A percentile compares a stretch with the other conserved stretches of the same genome.
These are phyloP conservation scores for Chelonus insularis DNA, from an alignment of 1,140 invertebrate genomes.

Conservation along the genomic window DNA sequence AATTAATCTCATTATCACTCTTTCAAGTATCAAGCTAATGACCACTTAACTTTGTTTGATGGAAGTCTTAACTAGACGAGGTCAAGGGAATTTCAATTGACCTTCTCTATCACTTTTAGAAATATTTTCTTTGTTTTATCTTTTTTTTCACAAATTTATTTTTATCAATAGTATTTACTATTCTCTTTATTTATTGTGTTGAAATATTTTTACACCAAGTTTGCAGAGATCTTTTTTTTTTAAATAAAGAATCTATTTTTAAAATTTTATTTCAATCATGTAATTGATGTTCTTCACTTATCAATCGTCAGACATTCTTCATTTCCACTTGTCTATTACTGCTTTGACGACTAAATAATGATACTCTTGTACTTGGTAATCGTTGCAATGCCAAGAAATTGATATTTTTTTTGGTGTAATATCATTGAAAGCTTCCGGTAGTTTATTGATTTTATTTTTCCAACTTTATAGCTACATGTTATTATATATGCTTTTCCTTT, in stretches of 20 bases:
- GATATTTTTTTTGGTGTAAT: neutral
- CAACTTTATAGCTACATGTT: too few species aligned
- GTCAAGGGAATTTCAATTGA: constrained; percentile 25
- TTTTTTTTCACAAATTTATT: too few species aligned
- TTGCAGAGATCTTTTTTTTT: too few species aligned
- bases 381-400: neutral
- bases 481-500: too few species aligned
- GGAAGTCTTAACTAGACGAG: constrained; percentile 9
- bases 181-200: too few species aligned
- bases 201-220: too few species aligned
- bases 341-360: neutral
- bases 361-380: neutral
- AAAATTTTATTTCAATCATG: too few species aligned
- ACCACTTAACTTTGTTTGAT: constrained; percentile 24
- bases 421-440: neutral
- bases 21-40: constrained; percentile 15
- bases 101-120: neutral
- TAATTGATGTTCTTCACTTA: neutral
- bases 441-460: too few species aligned
- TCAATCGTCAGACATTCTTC: neutral
- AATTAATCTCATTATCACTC: constrained; percentile 27
- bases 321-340: neutral
- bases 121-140: neutral
- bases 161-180: too few species aligned
- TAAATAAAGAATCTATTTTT: too few species aligned